phyloP scores from a whole-genome alignment of 2,113 vertebrate genomes.

The Bolborhynchus lineola region DNA sequence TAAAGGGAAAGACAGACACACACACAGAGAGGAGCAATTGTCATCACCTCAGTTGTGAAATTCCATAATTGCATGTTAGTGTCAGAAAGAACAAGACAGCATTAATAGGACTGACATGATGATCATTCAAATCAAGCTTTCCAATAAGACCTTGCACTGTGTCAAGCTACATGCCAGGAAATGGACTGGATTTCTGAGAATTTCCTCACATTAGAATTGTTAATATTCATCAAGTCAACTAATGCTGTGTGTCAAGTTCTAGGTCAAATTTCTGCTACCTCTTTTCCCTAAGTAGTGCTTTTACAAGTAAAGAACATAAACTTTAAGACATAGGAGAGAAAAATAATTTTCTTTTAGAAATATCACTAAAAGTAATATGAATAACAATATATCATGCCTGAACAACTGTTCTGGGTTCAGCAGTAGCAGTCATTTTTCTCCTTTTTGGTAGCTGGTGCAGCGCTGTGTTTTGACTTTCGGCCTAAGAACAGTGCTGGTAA shows the following conservation, averaged over 20 bases:
- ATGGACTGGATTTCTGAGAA: background rate
- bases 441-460: too few relatives aligned
- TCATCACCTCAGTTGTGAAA: constrained; percentile 52
- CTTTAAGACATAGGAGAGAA: background rate
- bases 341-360: background rate
- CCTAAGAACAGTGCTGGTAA: too few relatives aligned
- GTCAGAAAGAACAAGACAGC: constrained; percentile 36
- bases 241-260: background rate
- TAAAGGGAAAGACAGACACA: constrained; percentile 20
- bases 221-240: background rate
- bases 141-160: background rate
- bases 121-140: background rate
- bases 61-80: constrained; percentile 65
- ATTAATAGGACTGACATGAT: background rate
- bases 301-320: background rate
- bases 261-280: background rate
- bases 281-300: background rate
- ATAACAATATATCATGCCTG: background rate
- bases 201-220: background rate
- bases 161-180: background rate
- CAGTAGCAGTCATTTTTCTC: too few relatives aligned
- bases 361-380: fast-evolving
- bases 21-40: constrained; percentile 1
- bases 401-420: background rate
- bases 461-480: too few relatives aligned